Evolutionary conservation across 2,888 invertebrate species (phyloP).

Genomic region (Drosophila limbata): DNA sequence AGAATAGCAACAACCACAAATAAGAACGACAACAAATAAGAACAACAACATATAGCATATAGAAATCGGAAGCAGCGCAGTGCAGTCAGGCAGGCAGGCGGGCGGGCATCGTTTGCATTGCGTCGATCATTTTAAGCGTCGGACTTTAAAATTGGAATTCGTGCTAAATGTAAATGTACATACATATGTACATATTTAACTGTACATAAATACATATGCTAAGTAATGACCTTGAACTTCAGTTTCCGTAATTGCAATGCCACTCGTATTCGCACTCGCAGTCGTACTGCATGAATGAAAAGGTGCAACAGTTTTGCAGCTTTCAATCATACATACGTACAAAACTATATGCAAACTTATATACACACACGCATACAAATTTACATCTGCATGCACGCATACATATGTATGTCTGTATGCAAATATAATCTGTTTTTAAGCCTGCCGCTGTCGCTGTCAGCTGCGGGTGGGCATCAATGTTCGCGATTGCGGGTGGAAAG

Average conservation of each 20-base stretch:
- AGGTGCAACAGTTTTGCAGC: slow-evolving; percentile 66
- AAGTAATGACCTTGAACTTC: slow-evolving; percentile 76
- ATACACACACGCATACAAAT: not conserved
- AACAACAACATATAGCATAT: slow-evolving; percentile 5
- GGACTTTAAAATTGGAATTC: slow-evolving; percentile 25
- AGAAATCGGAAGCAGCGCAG: slow-evolving; percentile 23
- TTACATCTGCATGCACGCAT: slow-evolving; percentile 5
- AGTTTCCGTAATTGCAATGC: slow-evolving; percentile 42
- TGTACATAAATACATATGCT: slow-evolving; percentile 18
- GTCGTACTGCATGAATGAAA: slow-evolving; percentile 31
- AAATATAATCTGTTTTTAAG: slow-evolving; percentile 21
- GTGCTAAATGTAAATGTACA: slow-evolving; percentile 14
- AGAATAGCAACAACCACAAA: slow-evolving; percentile 34
- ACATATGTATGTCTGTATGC: slow-evolving; percentile 4
- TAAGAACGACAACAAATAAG: slow-evolving; percentile 28
- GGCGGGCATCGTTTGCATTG: slow-evolving; percentile 19
- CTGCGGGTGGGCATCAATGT: slow-evolving; percentile 10
- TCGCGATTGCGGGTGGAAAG: slow-evolving; percentile 4
- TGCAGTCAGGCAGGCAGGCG: too few relatives aligned
- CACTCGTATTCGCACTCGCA: slow-evolving; percentile 18
- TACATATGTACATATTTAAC: slow-evolving; percentile 15
- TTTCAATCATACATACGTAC: slow-evolving; percentile 14
- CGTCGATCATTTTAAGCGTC: slow-evolving; percentile 35
- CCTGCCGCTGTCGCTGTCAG: slow-evolving; percentile 24
- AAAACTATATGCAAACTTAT: not conserved